Evolutionary conservation across 2,797 vertebrate species (phyloP), one percentile per base, ranked within the genome.

Genomic region (Tapirus indicus): DNA sequence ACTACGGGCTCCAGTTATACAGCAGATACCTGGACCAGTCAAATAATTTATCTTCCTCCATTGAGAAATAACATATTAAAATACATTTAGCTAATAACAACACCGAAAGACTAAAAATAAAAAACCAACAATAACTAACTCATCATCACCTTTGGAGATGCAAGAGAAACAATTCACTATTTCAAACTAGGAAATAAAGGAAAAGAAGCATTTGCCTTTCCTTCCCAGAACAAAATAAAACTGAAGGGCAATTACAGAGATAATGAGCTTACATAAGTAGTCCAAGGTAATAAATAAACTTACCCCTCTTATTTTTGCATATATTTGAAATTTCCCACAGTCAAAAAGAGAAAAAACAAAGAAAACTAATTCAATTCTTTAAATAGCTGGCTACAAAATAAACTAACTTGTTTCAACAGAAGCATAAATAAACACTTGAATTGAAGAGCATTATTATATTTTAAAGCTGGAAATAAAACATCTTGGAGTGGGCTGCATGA

Each of bases 391-490:
- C 68, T 82, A 77, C 29, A 35, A 95, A 92, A 79, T 13, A 85
- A 64, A 95, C 35, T 64, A 72, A 58, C 7, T 75, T 86, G 4
- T 44, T 95, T 80, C 29, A 85, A 85, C 2, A 80, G 11, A 77
- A 74, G 27, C 7, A 86, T 25, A 97, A 91, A 60, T 14, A 60
- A 82, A 64, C 77, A 85, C 18, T 13, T 75, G 35, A 72, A 77
- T 1, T 82, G 49, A 60, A 78, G 58, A 91, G 13, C 47, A 82
- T 56, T 82, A 69, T 38, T 78, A 44, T 7, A 96, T 75, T 93
- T 82, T 92, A 92, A 88, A 93, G 32, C 2, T 69, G 35, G 72
- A 97, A 91, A 91, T 82, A 88, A 88, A 95, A 35, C 16, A 41
- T 44, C 32, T 18, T 69, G 6, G 27, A 77, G 49, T 20, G 86